Conservation (phyloP, 2,113 vertebrate genomes). For the Stegastes partitus region DNA sequence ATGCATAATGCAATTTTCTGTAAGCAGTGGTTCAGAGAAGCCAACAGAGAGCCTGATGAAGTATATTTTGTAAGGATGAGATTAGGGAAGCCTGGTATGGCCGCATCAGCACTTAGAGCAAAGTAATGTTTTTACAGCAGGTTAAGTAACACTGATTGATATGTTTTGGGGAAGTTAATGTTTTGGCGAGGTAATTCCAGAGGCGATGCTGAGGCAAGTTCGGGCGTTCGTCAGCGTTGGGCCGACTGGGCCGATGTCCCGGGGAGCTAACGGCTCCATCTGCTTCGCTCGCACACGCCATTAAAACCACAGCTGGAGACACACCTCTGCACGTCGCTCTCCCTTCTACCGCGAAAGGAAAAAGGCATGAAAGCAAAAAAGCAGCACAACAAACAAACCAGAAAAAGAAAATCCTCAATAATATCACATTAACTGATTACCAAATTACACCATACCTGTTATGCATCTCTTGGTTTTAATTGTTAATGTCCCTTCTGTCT, state of each 20-base stretch:
- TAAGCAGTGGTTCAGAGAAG: no score
- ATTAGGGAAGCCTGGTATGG: background rate
- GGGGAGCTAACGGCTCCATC: slow-evolving; percentile 76
- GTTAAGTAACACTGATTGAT: background rate
- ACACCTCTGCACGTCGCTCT: slow-evolving; percentile 58
- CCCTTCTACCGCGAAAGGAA: background rate
- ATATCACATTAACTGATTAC: slow-evolving; percentile 4
- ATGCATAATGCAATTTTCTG: no score
- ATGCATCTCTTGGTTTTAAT: slow-evolving; percentile 58
- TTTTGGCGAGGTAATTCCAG: slow-evolving; percentile 23
- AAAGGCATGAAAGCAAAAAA: slow-evolving; percentile 11
- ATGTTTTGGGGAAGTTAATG: background rate
- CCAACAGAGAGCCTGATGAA: no score
- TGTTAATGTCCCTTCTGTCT: slow-evolving; percentile 59
- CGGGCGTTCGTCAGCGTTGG: slow-evolving; percentile 45
- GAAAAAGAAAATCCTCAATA: background rate
- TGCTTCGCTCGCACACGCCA: slow-evolving; percentile 76
- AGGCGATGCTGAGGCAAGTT: slow-evolving; percentile 44
- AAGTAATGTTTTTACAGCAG: background rate
- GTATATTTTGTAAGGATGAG: no score
- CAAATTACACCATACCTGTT: slow-evolving; percentile 40
- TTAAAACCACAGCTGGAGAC: slow-evolving; percentile 80
- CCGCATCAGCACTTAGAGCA: background rate
- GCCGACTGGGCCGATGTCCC: slow-evolving; percentile 58
- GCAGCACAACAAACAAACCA: slow-evolving; percentile 14